Percentiles rank a stretch among this genome's conserved stretches.
These are phyloP conservation scores for Cotesia glomerata DNA, from an alignment of 1,140 invertebrate genomes.

Conservation along the genomic window DNA sequence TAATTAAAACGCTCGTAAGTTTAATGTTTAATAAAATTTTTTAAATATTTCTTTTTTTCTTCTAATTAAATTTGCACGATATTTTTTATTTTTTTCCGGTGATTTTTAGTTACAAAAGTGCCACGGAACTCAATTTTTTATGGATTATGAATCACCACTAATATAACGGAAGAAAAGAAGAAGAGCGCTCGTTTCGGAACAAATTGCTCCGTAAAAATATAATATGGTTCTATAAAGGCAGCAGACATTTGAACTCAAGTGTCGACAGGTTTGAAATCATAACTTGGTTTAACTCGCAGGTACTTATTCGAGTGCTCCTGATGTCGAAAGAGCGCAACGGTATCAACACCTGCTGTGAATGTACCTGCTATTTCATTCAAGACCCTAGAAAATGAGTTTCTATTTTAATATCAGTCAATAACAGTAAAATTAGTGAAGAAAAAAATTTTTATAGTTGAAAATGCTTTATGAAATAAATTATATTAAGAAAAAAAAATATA, in stretches of 20 bases:
- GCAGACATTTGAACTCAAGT: constrained; percentile 13
- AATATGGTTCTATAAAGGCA: constrained; percentile 40
- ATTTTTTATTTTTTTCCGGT: constrained; percentile 1
- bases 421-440: too few relatives aligned
- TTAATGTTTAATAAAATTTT: not conserved
- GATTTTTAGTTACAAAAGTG: too few relatives aligned
- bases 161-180: constrained; percentile 20
- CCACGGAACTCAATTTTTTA: too few relatives aligned
- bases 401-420: not conserved
- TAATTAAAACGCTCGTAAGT: too few relatives aligned
- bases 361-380: constrained; percentile 5
- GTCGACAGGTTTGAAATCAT: constrained; percentile 7
- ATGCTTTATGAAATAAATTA: too few relatives aligned
- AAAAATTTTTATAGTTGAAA: too few relatives aligned
- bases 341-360: constrained; percentile 14
- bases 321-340: constrained; percentile 4
- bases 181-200: constrained; percentile 42
- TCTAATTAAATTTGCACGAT: not conserved
- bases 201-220: constrained; percentile 48
- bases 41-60: too few relatives aligned
- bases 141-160: too few relatives aligned
- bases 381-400: not conserved
- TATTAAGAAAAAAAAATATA: too few relatives aligned
- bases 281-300: too few relatives aligned
- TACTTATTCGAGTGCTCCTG: not conserved